Base-by-base conservation (phyloP, 2,888 invertebrate genomes). In the Dasypolia templi region DNA sequence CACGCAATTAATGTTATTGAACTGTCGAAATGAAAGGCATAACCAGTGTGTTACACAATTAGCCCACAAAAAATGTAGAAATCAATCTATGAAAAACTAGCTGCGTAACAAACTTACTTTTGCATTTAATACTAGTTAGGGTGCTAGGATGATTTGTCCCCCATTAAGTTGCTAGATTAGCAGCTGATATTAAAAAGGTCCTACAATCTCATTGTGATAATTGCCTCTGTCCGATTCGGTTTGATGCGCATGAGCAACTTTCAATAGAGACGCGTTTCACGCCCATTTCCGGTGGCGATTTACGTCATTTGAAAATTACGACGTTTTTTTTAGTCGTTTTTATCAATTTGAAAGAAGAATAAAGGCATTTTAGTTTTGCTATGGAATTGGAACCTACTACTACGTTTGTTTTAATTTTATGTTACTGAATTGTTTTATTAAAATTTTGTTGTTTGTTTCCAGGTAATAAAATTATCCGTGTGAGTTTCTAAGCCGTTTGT, bases 221-320 rank as follows among this genome's bases (percentile, higher is more conserved):
- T 85, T 86, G 79, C 74, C 79, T 72, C 72, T 78, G 70, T 75
- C 74, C 71, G 84, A 70, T 71, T 79, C 85, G 88, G 86, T 86
- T 83, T 87, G 93, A 88, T 93, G 89, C 92, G 89, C 94, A 88
- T 81, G 91, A 93, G 82, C 86, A 81, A 80, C 76, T 90, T 90
- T 85, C 90, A 91, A 91, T 91, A 67, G 80, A 58, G 74, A 86
- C 80, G 59, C 74, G 78, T 79, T 86, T 90, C 83, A 70, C 71
- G 70, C 67, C 76, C 85, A 90, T 91, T 93, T 93, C 93, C 93
- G 91, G 82, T 69, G 79, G 76, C 77, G 78, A 89, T 91, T 92
- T 91, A 88, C 94, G 93, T 94, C 93, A 93, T 83, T 85, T 76
- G 78, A 80, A 85, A 89, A 86, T 83, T 84, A 76, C 64, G 55